Evolutionary conservation across 1,140 invertebrate genomes (phyloP).

Genomic region (Thalassaphorura encarpata): DNA sequence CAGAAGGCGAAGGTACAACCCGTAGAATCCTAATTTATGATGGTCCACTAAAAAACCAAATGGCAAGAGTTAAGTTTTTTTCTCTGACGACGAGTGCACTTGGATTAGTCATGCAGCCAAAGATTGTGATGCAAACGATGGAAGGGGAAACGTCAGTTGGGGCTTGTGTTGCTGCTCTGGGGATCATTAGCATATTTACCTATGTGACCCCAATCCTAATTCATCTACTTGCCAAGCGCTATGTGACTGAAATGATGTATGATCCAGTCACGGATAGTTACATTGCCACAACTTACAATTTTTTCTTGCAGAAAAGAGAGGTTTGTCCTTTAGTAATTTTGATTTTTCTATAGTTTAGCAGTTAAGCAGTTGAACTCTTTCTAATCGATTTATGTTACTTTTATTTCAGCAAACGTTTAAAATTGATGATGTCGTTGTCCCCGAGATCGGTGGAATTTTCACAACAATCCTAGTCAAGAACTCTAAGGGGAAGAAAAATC

Average conservation of each 20-base stretch:
- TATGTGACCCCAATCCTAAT: constrained; percentile 70
- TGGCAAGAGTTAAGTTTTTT: constrained; percentile 65
- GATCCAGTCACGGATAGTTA: constrained; percentile 47
- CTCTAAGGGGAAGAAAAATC: constrained; percentile 37
- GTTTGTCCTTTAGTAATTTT: too few relatives aligned
- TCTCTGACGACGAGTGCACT: constrained; percentile 61
- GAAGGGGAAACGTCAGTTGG: constrained; percentile 44
- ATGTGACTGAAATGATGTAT: constrained; percentile 66
- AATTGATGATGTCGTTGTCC: constrained; percentile 61
- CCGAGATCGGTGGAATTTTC: constrained; percentile 69
- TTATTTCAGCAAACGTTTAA: constrained; percentile 59
- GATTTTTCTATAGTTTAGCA: too few relatives aligned
- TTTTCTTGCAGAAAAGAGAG: constrained; percentile 53
- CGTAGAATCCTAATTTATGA: constrained; percentile 53
- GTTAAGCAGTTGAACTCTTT: neutral
- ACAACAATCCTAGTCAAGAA: constrained; percentile 63
- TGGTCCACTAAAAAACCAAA: constrained; percentile 53
- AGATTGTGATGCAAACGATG: constrained; percentile 51
- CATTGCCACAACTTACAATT: constrained; percentile 54
- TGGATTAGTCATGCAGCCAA: constrained; percentile 59
- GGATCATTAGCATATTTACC: constrained; percentile 46
- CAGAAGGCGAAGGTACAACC: too few relatives aligned
- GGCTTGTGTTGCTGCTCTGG: constrained; percentile 50
- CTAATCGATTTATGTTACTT: constrained; percentile 10
- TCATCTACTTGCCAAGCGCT: constrained; percentile 73